Conservation (phyloP, 2,888 invertebrate species). For the Sipunculus nudus region DNA sequence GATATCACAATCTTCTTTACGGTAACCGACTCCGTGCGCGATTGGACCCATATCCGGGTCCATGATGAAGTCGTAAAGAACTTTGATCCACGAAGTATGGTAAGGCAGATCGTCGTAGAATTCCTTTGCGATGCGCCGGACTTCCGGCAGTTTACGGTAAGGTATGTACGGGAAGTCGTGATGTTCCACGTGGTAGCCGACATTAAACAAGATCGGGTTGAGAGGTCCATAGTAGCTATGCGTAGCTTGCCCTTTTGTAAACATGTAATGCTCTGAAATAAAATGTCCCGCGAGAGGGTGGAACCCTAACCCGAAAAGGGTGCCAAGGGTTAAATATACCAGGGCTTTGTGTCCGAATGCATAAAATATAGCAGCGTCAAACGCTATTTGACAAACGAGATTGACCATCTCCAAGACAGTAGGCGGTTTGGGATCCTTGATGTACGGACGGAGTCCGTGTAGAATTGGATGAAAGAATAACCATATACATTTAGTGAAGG, state of each 20-base stretch:
- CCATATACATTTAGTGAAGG: slow-evolving; percentile 63
- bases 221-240: slow-evolving; percentile 66
- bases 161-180: slow-evolving; percentile 67
- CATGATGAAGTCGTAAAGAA: slow-evolving; percentile 93
- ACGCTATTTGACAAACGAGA: slow-evolving; percentile 48
- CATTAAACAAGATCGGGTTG: slow-evolving; percentile 63
- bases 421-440: slow-evolving; percentile 61
- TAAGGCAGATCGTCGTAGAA: slow-evolving; percentile 94
- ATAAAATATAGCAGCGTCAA: slow-evolving; percentile 50
- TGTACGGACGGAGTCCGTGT: slow-evolving; percentile 62
- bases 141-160: slow-evolving; percentile 58
- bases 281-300: slow-evolving; percentile 65
- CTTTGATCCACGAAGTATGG: slow-evolving; percentile 92
- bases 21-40: slow-evolving; percentile 74
- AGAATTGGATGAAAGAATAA: slow-evolving; percentile 60
- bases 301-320: slow-evolving; percentile 59
- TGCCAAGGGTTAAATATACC: slow-evolving; percentile 57
- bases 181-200: slow-evolving; percentile 66
- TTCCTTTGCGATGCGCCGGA: slow-evolving; percentile 77
- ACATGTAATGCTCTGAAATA: slow-evolving; percentile 65
- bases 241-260: slow-evolving; percentile 61
- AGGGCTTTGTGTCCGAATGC: slow-evolving; percentile 56
- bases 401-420: slow-evolving; percentile 61
- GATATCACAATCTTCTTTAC: slow-evolving; percentile 25
- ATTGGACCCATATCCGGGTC: slow-evolving; percentile 97